These are phyloP conservation scores for Eupithecia abbreviata DNA, from an alignment of 2,888 invertebrate genomes.

Conservation along the genomic window DNA sequence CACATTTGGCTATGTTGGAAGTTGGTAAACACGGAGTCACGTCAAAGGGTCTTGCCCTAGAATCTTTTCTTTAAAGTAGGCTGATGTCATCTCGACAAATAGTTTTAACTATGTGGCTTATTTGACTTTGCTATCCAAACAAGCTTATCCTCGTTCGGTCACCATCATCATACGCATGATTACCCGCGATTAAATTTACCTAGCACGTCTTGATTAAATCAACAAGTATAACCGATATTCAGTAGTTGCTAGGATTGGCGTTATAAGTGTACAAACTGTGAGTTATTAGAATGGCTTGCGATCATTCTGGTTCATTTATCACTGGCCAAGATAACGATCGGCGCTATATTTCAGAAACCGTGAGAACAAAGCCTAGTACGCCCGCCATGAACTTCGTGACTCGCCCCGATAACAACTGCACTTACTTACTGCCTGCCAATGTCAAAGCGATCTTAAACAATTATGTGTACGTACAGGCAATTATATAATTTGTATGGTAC, in stretches of 20 bases:
- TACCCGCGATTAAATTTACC: slow-evolving; percentile 15
- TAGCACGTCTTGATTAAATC: slow-evolving; percentile 2
- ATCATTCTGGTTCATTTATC: slow-evolving; percentile 64
- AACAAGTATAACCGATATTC: not conserved
- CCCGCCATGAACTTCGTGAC: slow-evolving; percentile 65
- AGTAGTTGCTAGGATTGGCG: slow-evolving; percentile 9
- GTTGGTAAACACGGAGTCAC: slow-evolving; percentile 55
- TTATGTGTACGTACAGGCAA: slow-evolving; percentile 8
- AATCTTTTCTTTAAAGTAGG: slow-evolving; percentile 45
- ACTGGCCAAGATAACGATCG: slow-evolving; percentile 68
- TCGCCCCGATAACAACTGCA: slow-evolving; percentile 46
- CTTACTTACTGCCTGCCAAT: slow-evolving; percentile 31
- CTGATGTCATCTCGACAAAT: slow-evolving; percentile 53
- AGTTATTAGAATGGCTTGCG: slow-evolving; percentile 34
- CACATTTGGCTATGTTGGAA: slow-evolving; percentile 55
- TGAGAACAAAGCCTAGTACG: slow-evolving; percentile 65
- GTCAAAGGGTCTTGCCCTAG: slow-evolving; percentile 53
- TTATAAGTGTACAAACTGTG: slow-evolving; percentile 32
- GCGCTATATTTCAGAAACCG: slow-evolving; percentile 67
- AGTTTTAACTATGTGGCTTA: slow-evolving; percentile 26
- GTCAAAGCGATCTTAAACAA: slow-evolving; percentile 26
- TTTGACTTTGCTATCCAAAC: slow-evolving; percentile 32
- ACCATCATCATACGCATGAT: slow-evolving; percentile 19
- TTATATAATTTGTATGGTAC: slow-evolving; percentile 14
- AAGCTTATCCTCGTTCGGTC: slow-evolving; percentile 28